Conservation (phyloP, 2,113 vertebrate genomes). For the Suncus etruscus region DNA sequence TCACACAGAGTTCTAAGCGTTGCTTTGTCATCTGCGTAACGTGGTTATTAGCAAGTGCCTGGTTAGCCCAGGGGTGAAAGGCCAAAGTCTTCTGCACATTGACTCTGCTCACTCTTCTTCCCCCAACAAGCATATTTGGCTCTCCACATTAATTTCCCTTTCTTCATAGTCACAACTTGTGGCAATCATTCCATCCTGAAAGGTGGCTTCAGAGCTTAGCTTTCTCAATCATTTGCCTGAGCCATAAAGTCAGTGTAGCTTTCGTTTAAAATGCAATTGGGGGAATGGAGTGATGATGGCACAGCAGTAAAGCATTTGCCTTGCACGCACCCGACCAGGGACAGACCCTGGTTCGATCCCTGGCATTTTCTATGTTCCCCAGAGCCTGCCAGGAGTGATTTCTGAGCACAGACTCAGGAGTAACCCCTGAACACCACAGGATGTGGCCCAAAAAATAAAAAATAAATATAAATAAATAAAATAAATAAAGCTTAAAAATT, state of each 20-base stretch:
- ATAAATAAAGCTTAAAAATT: too few species aligned
- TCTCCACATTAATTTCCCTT: background rate
- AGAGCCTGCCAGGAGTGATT: too few species aligned
- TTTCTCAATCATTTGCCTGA: background rate
- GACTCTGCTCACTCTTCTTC: background rate
- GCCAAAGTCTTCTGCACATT: background rate
- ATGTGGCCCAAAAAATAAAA: too few species aligned
- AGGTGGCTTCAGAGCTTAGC: background rate
- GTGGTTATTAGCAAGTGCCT: background rate
- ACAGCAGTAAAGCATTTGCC: too few species aligned
- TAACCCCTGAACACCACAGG: too few species aligned
- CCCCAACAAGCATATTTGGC: accelerated
- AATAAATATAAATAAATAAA: too few species aligned
- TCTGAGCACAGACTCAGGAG: too few species aligned
- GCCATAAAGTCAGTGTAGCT: background rate
- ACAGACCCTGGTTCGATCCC: too few species aligned
- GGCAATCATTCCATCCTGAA: background rate
- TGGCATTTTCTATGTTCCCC: too few species aligned
- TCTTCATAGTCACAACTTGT: background rate
- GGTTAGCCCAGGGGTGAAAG: background rate
- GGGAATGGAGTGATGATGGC: background rate
- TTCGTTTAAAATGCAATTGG: background rate
- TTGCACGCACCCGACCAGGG: too few species aligned
- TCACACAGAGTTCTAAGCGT: background rate
- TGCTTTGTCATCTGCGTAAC: background rate